Conservation (phyloP, 1,140 invertebrate genomes). For the Anoplophora glabripennis region DNA sequence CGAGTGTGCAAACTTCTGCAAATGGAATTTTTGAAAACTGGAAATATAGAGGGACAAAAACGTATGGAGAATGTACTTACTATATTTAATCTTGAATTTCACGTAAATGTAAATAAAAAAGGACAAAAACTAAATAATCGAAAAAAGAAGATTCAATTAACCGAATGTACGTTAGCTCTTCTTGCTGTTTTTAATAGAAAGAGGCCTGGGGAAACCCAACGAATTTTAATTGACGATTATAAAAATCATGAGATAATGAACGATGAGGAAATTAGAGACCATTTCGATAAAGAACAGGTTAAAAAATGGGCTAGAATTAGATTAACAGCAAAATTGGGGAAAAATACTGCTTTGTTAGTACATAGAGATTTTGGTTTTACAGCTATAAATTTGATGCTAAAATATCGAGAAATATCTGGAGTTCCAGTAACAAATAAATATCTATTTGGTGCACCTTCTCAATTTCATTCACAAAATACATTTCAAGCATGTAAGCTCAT, state of each 20-base stretch:
- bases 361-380: neutral
- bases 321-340: neutral
- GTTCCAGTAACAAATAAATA: neutral
- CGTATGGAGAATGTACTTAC: neutral
- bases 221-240: no score
- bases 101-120: no score
- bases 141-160: no score
- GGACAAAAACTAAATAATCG: no score
- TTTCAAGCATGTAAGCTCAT: conserved; percentile 4
- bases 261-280: neutral
- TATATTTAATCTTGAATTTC: conserved; percentile 2
- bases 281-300: neutral
- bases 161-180: no score
- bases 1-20: neutral
- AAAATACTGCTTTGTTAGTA: neutral
- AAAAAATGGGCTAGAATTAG: conserved; percentile 2
- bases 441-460: conserved; percentile 1
- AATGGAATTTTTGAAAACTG: conserved; percentile 1
- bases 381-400: conserved; percentile 1
- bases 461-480: neutral
- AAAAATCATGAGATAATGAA: neutral
- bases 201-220: no score
- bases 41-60: neutral
- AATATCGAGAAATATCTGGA: neutral
- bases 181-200: no score